Evolutionary conservation across 2,888 invertebrate species (phyloP).

Genomic region (Yponomeuta plumbellus): DNA sequence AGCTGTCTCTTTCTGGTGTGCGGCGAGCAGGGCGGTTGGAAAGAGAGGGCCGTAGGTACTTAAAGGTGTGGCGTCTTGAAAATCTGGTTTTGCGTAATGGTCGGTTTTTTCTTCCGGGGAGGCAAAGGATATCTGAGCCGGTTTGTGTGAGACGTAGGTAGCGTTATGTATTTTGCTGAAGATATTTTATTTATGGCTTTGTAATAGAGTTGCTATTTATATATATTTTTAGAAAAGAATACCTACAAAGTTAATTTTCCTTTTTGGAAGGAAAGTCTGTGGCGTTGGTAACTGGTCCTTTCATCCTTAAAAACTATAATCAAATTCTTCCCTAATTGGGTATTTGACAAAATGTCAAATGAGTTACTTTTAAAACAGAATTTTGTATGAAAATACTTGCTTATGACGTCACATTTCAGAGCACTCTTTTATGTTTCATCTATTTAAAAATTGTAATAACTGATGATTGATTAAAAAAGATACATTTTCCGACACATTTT

Average conservation of each 20-base stretch:
- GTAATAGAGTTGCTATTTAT: not conserved
- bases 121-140: conserved; percentile 32
- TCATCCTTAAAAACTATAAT: not conserved
- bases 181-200: not conserved
- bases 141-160: not conserved
- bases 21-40: conserved; percentile 24
- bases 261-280: not conserved
- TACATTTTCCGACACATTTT: too few relatives aligned
- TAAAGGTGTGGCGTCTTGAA: conserved; percentile 19
- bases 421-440: too few relatives aligned
- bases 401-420: too few relatives aligned
- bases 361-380: too few relatives aligned
- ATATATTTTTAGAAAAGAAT: not conserved
- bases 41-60: conserved; percentile 29
- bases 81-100: conserved; percentile 34
- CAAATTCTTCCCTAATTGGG: too few relatives aligned
- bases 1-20: conserved; percentile 34
- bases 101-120: conserved; percentile 32
- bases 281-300: not conserved
- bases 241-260: not conserved
- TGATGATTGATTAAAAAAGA: too few relatives aligned
- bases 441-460: too few relatives aligned
- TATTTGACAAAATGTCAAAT: too few relatives aligned
- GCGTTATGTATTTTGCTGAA: not conserved
- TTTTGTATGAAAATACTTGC: too few relatives aligned